Evolutionary conservation across 1,140 invertebrate species (phyloP), one percentile per base, ranked within the genome.

Genomic region (Lanistes nyassanus): DNA sequence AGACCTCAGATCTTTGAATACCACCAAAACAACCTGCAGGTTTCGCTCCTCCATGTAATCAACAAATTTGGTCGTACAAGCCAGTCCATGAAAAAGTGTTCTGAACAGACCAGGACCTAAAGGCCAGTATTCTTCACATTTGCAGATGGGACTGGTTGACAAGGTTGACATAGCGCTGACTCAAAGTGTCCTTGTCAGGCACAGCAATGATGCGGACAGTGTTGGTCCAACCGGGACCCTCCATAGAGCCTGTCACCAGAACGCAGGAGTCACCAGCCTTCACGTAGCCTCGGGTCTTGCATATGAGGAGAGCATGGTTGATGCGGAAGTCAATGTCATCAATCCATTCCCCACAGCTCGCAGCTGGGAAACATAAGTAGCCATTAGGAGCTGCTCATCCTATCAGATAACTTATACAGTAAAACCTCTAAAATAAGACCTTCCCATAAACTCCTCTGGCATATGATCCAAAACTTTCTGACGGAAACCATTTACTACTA

Each of bases 281-380:
- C 78, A 99, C 91, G 89, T 98, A 97, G 31, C 94, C 94, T 80
- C 94, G 92, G 74, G 92, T 90, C 87, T 96, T 96, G 39, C 96
- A 97, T 85, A 97, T 94, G 76, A 93, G 91, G 74, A 99, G 91
- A 36, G 96, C 97, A 84, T 92, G 93, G 81, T 97, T 93, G 3
- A 99, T 96, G 80, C 98, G 93, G 65, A 92, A 92, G 89, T 99
- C 97, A 3, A 99, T 95, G 90, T 99, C 97, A 85, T 95, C 94
- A 77, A 96, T 88, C 97, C 97, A 99, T 84, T 98, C 97, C 37
- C 88, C 60, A 72, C 58, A 69, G 47, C 42, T 71, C 0, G 62
- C 60, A 66, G 73, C 81, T 83, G 65, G 23, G 19, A 47, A 47
- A 47, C 19, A 47, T 16, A 47, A 47, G 5, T 2, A 16, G 42